Evolutionary conservation across 2,888 invertebrate genomes (phyloP).

Genomic region (Diachrysia chrysitis): DNA sequence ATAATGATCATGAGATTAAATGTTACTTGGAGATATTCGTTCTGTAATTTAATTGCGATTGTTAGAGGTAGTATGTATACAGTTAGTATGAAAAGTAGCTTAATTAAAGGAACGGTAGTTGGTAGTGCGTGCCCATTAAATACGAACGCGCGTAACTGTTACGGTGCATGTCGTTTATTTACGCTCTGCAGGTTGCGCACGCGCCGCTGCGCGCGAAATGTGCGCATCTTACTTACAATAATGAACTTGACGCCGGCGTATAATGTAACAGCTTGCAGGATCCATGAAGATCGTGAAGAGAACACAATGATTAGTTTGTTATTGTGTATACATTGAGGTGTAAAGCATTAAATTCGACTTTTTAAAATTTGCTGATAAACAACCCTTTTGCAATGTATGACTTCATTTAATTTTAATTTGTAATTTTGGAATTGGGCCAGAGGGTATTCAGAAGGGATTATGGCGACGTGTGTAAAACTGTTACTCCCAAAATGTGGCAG

Average conservation of each 20-base stretch:
- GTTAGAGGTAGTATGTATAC: conserved; percentile 27
- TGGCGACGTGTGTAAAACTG: conserved; percentile 26
- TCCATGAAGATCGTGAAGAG: neutral
- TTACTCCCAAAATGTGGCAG: conserved; percentile 39
- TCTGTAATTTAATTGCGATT: conserved; percentile 11
- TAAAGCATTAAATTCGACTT: neutral
- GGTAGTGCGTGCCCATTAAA: conserved; percentile 36
- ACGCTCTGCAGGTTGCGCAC: conserved; percentile 56
- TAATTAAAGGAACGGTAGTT: conserved; percentile 43
- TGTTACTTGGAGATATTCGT: conserved; percentile 11
- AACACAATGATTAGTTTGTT: neutral
- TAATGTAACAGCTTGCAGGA: conserved; percentile 6
- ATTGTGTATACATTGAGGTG: neutral
- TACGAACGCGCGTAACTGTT: conserved; percentile 53
- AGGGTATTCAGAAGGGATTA: conserved; percentile 34
- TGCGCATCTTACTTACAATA: conserved; percentile 11
- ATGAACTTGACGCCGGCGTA: conserved; percentile 8
- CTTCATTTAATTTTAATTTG: conserved; percentile 33
- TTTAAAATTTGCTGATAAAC: neutral
- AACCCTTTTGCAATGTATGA: conserved; percentile 8
- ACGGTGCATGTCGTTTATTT: conserved; percentile 61
- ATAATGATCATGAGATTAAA: conserved; percentile 19
- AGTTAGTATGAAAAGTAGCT: conserved; percentile 31
- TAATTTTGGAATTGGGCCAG: conserved; percentile 31
- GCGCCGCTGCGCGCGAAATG: conserved; percentile 41